A percentile compares a stretch with the other conserved stretches of the same genome.
Conservation (phyloP, 2,888 invertebrate genomes). For the Tortrix viridana region DNA sequence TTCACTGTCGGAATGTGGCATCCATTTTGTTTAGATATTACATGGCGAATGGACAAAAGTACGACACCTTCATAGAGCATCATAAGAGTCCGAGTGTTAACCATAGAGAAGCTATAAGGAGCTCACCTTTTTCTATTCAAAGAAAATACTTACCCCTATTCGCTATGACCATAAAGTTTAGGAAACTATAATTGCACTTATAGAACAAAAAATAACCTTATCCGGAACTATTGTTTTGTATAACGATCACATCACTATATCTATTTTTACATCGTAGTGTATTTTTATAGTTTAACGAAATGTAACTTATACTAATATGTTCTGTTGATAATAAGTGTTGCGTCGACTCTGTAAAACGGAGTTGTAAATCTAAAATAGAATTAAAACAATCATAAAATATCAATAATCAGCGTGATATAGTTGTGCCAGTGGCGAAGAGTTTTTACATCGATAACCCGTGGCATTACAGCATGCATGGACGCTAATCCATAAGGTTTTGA, state of each 20-base stretch:
- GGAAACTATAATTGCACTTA: conserved; percentile 48
- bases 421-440: too few relatives aligned
- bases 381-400: background rate
- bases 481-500: too few relatives aligned
- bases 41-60: conserved; percentile 1
- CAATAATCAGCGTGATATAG: background rate
- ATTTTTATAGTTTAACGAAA: conserved; percentile 13
- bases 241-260: conserved; percentile 35
- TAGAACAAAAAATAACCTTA: conserved; percentile 42
- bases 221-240: conserved; percentile 43
- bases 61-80: conserved; percentile 9
- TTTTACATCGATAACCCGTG: too few relatives aligned
- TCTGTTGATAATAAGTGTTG: conserved; percentile 1
- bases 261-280: conserved; percentile 17
- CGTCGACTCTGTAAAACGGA: conserved; percentile 18
- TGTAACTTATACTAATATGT: background rate
- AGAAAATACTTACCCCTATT: background rate
- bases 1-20: conserved; percentile 43
- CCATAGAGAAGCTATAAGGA: too few relatives aligned
- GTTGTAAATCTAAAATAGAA: background rate
- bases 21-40: conserved; percentile 41
- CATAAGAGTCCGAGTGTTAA: background rate
- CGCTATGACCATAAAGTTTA: background rate
- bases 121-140: too few relatives aligned
- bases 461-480: too few relatives aligned